Base-by-base conservation (phyloP, 2,797 vertebrate genomes). In the Synaphobranchus kaupii region DNA sequence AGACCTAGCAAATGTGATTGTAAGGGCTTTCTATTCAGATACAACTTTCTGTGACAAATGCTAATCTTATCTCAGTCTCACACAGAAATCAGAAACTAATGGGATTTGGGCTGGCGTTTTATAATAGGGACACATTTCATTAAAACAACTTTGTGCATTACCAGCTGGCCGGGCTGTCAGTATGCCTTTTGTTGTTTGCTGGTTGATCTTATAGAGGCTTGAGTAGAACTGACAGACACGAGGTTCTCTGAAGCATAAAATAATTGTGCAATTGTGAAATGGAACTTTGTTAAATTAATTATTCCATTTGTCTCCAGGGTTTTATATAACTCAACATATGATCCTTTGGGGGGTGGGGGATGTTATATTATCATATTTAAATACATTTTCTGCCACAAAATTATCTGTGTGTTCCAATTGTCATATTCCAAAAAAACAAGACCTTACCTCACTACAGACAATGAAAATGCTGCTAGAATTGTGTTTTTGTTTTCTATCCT, bases 111-210 rank as follows among this genome's bases (percentile, higher is more conserved):
- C n/a, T 91, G 91, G 90, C 84, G 78, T 87, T 86, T 92, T 90
- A 88, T 94, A 93, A 93, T 90, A 89, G 90, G 92, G 92, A 92
- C 92, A 93, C 91, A 93, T 93, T 95, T 91, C 91, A 92, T 85
- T 87, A 90, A 90, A 93, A 93, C 90, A 93, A 94, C 92, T 92
- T 90, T 88, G 85, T 86, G 31, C 54, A 84, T 17, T 54, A 80
- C 71, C 73, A n/a, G 71, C 52, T 50, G 73, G 39, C 73, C 48
- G 54, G 84, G 87, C 73, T 87, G 52, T 78, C 34, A 63, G 66
- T 17, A 34, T 60, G 44, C 71, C 54, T 85, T 88, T 88, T 66
- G 17, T 54, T 80, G 73, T 80, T 52, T 34, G 15, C 84, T 73
- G 66, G 66, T 73, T 54, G 12, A 31, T 60, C n/a, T 52, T 73